Conservation (phyloP, 2,888 invertebrate genomes). For the Nasonovia ribisnigri region DNA sequence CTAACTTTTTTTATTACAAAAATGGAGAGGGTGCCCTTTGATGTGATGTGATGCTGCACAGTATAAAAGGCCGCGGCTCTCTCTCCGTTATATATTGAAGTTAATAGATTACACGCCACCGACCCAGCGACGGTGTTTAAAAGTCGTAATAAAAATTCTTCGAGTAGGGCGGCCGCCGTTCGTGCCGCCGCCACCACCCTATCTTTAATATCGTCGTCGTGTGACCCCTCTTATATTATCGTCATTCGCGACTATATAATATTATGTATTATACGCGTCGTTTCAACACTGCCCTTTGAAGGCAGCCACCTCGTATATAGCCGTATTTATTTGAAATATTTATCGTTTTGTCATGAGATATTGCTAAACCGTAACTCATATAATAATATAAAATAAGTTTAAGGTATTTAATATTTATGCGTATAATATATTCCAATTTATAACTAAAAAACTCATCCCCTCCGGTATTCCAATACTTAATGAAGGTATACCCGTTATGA, state of each 20-base stretch:
- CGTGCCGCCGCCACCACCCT: background rate
- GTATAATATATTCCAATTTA: background rate
- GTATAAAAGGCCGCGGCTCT: conserved; percentile 2
- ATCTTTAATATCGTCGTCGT: background rate
- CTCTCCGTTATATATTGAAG: conserved; percentile 49
- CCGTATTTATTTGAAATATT: conserved; percentile 19
- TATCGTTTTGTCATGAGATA: background rate
- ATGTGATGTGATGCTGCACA: conserved; percentile 26
- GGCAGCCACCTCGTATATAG: background rate
- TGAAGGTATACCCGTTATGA: background rate
- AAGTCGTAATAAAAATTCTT: conserved; percentile 64
- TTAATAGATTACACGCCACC: conserved; percentile 61
- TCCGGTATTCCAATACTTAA: too few relatives aligned
- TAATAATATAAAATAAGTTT: background rate
- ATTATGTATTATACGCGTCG: background rate
- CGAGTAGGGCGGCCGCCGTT: conserved; percentile 43
- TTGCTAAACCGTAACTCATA: background rate
- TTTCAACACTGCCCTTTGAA: background rate
- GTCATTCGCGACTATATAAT: background rate
- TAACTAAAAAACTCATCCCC: too few relatives aligned
- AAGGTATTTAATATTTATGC: background rate
- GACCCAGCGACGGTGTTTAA: conserved; percentile 56
- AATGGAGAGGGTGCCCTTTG: conserved; percentile 62
- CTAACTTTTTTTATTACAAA: conserved; percentile 59
- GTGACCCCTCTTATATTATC: background rate